These are phyloP conservation scores for Amphibalanus amphitrite DNA, from an alignment of 1,140 invertebrate species.

Conservation along the genomic window DNA sequence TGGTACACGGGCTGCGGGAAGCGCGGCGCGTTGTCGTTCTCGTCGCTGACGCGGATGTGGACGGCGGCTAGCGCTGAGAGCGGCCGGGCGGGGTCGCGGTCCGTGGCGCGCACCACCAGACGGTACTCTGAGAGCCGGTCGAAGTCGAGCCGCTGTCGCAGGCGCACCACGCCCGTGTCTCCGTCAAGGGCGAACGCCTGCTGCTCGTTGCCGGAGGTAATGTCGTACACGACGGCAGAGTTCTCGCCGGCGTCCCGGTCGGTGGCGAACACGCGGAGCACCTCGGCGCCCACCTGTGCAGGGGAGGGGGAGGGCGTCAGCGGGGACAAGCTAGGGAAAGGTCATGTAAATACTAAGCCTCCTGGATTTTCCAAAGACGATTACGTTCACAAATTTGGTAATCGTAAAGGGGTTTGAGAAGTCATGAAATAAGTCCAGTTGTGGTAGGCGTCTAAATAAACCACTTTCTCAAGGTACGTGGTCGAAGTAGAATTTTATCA, in stretches of 20 bases:
- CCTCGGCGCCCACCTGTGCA: conserved; percentile 43
- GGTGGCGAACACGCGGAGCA: conserved; percentile 63
- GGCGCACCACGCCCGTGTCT: conserved; percentile 29
- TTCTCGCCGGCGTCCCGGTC: conserved; percentile 69
- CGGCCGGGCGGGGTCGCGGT: conserved; percentile 40
- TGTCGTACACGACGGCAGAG: conserved; percentile 52
- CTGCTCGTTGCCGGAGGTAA: conserved; percentile 64
- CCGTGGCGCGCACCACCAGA: conserved; percentile 37
- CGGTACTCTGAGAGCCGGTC: conserved; percentile 37
- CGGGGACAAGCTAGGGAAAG: too few species aligned
- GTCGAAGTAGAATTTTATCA: too few species aligned
- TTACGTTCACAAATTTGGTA: too few species aligned
- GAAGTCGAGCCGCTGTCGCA: conserved; percentile 44
- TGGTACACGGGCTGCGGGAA: conserved; percentile 57
- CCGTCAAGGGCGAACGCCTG: conserved; percentile 66
- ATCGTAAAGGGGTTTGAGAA: too few species aligned
- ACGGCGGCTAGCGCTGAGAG: conserved; percentile 51
- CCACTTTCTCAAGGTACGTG: too few species aligned
- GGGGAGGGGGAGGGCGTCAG: not conserved
- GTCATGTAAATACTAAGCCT: too few species aligned
- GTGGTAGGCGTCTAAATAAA: too few species aligned
- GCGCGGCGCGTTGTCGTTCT: conserved; percentile 78
- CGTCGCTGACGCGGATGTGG: conserved; percentile 55
- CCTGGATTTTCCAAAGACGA: too few species aligned
- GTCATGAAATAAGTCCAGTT: too few species aligned